Conservation (phyloP, 1,140 invertebrate genomes). For the Lepidurus couesii region DNA sequence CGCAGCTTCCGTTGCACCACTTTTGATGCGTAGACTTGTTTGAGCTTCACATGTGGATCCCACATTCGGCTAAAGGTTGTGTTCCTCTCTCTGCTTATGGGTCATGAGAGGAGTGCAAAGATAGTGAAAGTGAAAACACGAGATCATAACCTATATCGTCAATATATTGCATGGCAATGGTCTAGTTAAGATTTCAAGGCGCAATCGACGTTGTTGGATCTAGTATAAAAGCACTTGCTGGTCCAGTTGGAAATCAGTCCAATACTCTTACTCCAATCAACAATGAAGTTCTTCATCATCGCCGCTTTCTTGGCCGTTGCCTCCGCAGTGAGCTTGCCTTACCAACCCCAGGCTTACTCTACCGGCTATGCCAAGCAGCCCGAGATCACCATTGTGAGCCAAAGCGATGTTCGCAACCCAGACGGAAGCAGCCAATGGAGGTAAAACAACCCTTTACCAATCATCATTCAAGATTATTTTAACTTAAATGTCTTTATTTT, state of each 20-base stretch:
- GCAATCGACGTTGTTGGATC: not conserved
- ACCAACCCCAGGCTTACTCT: too few relatives aligned
- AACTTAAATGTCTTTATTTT: not conserved
- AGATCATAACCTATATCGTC: not conserved
- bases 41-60: not conserved
- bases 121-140: not conserved
- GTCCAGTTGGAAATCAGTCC: not conserved
- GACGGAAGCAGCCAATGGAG: not conserved
- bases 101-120: not conserved
- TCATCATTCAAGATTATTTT: not conserved
- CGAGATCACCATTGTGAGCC: too few relatives aligned
- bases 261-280: not conserved
- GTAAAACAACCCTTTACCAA: not conserved
- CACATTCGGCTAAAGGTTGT: not conserved
- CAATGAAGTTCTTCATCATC: not conserved
- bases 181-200: not conserved
- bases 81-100: not conserved
- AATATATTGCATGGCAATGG: not conserved
- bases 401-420: too few relatives aligned
- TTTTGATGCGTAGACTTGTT: not conserved
- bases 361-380: too few relatives aligned
- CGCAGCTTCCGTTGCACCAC: not conserved
- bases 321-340: not conserved
- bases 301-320: not conserved
- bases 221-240: not conserved